phyloP scores from a whole-genome alignment of 2,888 invertebrate genomes.

The Hoplodrina ambigua region DNA sequence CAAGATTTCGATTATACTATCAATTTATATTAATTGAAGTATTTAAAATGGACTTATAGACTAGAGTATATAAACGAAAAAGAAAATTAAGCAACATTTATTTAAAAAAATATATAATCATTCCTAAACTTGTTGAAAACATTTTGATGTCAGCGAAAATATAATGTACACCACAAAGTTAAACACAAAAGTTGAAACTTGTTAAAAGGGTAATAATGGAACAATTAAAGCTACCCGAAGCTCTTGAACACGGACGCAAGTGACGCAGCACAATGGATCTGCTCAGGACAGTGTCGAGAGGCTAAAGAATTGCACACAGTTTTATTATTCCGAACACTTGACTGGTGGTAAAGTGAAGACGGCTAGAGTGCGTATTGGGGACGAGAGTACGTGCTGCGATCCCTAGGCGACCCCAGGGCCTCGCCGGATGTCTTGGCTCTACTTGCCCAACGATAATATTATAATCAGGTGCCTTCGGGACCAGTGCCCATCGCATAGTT shows the following conservation, averaged over 20 bases:
- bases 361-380: constrained; percentile 77
- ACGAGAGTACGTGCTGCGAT: constrained; percentile 75
- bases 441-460: constrained; percentile 73
- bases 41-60: constrained; percentile 9
- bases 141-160: constrained; percentile 69
- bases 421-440: constrained; percentile 66
- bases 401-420: constrained; percentile 71
- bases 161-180: constrained; percentile 60
- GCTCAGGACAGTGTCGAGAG: constrained; percentile 72
- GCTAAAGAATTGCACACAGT: constrained; percentile 75
- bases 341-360: constrained; percentile 78
- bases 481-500: constrained; percentile 28
- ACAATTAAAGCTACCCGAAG: constrained; percentile 75
- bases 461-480: constrained; percentile 69
- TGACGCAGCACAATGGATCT: constrained; percentile 71
- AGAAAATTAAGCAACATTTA: not conserved
- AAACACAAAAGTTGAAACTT: constrained; percentile 61
- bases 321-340: constrained; percentile 79
- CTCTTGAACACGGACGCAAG: constrained; percentile 74
- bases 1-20: constrained; percentile 39
- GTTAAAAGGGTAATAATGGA: constrained; percentile 72
- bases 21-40: constrained; percentile 26
- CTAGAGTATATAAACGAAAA: not conserved
- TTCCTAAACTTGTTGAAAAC: constrained; percentile 41
- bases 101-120: not conserved